Percentiles rank a stretch among this genome's conserved stretches.
Evolutionary conservation across 2,113 vertebrate genomes (phyloP).

Genomic region (Arvicanthis niloticus): DNA sequence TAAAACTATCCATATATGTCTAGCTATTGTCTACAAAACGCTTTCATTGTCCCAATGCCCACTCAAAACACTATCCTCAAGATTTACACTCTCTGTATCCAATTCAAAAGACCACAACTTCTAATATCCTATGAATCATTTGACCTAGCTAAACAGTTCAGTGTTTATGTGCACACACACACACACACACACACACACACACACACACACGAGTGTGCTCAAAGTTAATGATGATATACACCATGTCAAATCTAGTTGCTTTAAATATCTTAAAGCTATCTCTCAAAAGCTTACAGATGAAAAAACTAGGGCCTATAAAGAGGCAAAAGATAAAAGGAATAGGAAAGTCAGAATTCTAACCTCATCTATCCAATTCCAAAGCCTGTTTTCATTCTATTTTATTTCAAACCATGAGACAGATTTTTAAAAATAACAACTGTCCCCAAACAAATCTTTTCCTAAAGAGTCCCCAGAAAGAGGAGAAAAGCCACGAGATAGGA

Average conservation of each 20-base stretch:
- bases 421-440: background rate
- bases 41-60: background rate
- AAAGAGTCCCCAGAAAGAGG: constrained; percentile 29
- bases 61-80: background rate
- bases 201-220: background rate
- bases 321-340: background rate
- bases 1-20: background rate
- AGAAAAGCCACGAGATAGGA: background rate
- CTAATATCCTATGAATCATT: background rate
- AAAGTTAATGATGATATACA: background rate
- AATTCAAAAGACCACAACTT: constrained; percentile 35
- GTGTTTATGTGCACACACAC: accelerated
- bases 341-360: constrained; percentile 28
- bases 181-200: accelerated
- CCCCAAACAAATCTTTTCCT: constrained; percentile 43
- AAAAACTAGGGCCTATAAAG: background rate
- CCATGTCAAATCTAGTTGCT: background rate
- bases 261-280: background rate
- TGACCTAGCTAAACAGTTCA: background rate
- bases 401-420: background rate
- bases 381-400: background rate
- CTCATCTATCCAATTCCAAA: background rate
- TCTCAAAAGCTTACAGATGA: constrained; percentile 35
- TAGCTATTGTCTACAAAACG: background rate
- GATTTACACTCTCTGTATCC: background rate